Percentiles rank a stretch among this genome's conserved stretches.
Conservation (phyloP, 1,140 invertebrate genomes). For the Conus ventricosus region DNA sequence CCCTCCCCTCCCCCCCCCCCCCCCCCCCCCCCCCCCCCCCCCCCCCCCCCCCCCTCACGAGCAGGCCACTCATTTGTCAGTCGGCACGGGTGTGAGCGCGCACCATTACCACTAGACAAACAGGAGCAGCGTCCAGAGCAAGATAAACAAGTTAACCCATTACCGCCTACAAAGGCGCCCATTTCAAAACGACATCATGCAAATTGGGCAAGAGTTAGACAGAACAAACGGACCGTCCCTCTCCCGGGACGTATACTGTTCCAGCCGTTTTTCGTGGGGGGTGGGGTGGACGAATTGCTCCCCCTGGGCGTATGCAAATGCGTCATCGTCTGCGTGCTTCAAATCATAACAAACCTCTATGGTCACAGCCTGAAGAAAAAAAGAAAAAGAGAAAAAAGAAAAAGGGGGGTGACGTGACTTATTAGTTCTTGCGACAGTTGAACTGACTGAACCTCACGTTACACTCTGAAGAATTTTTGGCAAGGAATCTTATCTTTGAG, state of each 20-base stretch:
- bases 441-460: not conserved
- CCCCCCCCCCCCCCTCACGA: too few relatives aligned
- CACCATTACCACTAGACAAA: not conserved
- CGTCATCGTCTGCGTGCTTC: not conserved
- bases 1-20: too few relatives aligned
- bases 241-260: constrained; percentile 15
- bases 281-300: not conserved
- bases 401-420: not conserved
- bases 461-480: too few relatives aligned
- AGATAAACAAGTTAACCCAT: constrained; percentile 15
- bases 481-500: too few relatives aligned
- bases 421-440: not conserved
- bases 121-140: not conserved
- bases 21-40: too few relatives aligned
- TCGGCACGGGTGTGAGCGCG: not conserved
- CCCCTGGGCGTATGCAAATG: not conserved
- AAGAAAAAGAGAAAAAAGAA: too few relatives aligned
- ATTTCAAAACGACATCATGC: constrained; percentile 18
- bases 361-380: not conserved
- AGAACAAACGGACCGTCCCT: not conserved
- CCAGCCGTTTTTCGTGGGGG: not conserved
- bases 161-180: not conserved
- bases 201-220: constrained; percentile 8
- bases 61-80: not conserved
- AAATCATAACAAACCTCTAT: not conserved